Evolutionary conservation across 1,140 invertebrate genomes (phyloP).

Genomic region (Maconellicoccus hirsutus): DNA sequence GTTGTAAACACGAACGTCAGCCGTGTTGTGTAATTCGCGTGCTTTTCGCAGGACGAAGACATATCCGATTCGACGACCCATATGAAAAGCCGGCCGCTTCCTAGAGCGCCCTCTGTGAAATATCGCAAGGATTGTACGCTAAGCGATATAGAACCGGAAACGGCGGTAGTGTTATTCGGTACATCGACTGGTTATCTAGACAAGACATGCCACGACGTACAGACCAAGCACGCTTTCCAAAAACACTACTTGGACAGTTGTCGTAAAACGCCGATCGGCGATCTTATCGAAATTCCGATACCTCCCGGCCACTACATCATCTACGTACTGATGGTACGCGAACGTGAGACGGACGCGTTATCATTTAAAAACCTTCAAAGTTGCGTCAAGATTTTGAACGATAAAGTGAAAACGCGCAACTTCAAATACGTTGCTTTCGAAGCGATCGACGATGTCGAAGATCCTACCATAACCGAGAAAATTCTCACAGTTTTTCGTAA

Average conservation of each 20-base stretch:
- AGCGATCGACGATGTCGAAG: neutral
- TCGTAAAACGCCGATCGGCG: neutral
- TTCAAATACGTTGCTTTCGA: neutral
- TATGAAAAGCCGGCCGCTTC: neutral
- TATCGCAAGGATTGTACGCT: neutral
- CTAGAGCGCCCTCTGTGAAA: neutral
- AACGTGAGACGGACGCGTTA: neutral
- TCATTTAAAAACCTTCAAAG: neutral
- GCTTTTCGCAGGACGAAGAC: neutral
- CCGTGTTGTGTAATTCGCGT: too few species aligned
- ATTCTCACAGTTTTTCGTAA: neutral
- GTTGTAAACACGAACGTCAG: too few species aligned
- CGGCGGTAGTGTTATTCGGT: neutral
- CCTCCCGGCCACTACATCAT: neutral
- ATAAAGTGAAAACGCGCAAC: neutral
- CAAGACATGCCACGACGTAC: neutral
- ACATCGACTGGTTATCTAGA: neutral
- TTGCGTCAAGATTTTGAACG: neutral
- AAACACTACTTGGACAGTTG: neutral
- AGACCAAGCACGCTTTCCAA: neutral
- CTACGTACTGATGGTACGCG: neutral
- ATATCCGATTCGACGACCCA: neutral
- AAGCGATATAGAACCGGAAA: neutral
- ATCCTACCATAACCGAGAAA: neutral
- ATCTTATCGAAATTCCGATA: neutral